phyloP scores from a whole-genome alignment of 2,113 vertebrate genomes.

The Strix aluco region DNA sequence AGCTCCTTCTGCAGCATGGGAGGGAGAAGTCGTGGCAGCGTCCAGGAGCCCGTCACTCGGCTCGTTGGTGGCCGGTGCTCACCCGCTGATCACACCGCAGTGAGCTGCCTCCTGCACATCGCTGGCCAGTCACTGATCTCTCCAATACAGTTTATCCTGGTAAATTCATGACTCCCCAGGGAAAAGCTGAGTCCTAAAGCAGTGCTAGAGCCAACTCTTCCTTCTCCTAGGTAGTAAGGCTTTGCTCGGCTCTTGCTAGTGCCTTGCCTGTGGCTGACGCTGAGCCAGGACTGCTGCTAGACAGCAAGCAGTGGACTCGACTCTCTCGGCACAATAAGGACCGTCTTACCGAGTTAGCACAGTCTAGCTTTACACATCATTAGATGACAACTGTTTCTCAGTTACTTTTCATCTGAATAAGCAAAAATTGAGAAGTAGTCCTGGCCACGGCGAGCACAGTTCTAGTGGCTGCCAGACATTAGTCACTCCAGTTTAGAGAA shows the following conservation, averaged over 20 bases:
- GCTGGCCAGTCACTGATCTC: background rate
- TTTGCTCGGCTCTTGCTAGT: background rate
- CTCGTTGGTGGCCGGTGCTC: background rate
- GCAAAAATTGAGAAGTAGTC: background rate
- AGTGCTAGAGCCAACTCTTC: background rate
- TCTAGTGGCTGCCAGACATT: background rate
- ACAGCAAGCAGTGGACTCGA: background rate
- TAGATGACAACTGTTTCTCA: background rate
- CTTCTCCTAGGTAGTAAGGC: background rate
- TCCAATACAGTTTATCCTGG: background rate
- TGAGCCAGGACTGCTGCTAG: background rate
- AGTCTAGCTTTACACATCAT: background rate
- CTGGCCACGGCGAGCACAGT: background rate
- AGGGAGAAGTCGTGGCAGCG: background rate
- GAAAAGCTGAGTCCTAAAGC: background rate
- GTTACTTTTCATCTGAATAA: background rate
- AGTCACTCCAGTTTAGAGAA: background rate
- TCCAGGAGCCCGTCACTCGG: background rate
- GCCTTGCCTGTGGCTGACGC: background rate
- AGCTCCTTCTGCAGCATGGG: background rate
- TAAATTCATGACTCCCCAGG: background rate
- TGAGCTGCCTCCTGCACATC: background rate
- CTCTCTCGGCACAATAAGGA: background rate
- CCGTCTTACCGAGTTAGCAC: background rate
- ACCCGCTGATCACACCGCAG: background rate